Percentiles rank a stretch among this genome's conserved stretches.
phyloP scores from a whole-genome alignment of 2,797 vertebrate genomes.

The Xiphophorus birchmanni region DNA sequence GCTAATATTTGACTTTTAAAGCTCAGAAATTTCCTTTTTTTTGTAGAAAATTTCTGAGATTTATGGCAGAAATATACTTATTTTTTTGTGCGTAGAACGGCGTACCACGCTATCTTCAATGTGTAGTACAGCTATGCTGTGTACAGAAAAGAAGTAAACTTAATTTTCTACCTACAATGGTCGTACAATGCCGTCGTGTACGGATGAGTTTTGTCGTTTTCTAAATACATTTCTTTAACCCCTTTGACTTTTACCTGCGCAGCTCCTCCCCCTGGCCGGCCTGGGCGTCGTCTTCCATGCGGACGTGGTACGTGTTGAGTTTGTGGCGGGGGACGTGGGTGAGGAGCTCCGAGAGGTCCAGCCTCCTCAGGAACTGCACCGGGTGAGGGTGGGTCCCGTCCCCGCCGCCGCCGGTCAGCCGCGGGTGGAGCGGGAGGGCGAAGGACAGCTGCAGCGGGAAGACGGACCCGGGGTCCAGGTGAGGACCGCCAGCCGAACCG shows the following conservation, averaged over 20 bases:
- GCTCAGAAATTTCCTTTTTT: too few species aligned
- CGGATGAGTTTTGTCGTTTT: neutral
- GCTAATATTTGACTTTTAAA: too few species aligned
- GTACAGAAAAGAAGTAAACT: too few species aligned
- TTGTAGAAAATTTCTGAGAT: too few species aligned
- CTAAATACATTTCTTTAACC: neutral
- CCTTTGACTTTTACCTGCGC: constrained; percentile 80
- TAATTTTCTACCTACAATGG: too few species aligned
- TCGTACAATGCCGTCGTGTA: neutral
- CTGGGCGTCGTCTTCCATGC: constrained; percentile 98
- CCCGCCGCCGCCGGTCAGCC: constrained; percentile 82
- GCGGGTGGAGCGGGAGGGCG: constrained; percentile 78
- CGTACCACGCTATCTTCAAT: too few species aligned
- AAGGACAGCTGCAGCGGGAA: constrained; percentile 72
- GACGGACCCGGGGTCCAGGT: constrained; percentile 68
- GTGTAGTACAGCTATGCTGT: too few species aligned
- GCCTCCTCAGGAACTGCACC: constrained; percentile 94
- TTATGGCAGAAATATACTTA: too few species aligned
- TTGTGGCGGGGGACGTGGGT: constrained; percentile 96
- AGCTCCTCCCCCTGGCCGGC: constrained; percentile 98
- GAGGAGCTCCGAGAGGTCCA: constrained; percentile 97
- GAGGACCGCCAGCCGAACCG: constrained; percentile 33
- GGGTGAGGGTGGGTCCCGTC: constrained; percentile 75
- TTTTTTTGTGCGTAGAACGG: too few species aligned
- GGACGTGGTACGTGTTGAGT: constrained; percentile 97